phyloP scores from a whole-genome alignment of 1,140 invertebrate species.

The Polypedilum vanderplanki region DNA sequence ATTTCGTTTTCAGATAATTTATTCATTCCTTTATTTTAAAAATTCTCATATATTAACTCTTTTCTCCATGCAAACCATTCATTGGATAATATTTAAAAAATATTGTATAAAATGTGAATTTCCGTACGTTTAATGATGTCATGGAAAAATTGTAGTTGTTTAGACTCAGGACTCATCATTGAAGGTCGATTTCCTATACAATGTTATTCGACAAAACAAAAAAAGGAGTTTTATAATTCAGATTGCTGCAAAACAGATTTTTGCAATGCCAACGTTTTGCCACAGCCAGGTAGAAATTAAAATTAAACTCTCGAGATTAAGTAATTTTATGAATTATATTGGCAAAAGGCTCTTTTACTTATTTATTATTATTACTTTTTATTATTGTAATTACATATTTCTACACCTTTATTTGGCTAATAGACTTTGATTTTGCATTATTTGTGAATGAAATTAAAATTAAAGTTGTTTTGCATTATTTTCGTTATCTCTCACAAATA shows the following conservation, averaged over 20 bases:
- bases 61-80: not conserved
- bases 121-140: not conserved
- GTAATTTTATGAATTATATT: not conserved
- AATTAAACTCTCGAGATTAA: not conserved
- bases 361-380: not conserved
- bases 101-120: not conserved
- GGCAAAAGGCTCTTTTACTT: not conserved
- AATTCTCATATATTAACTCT: conserved; percentile 11
- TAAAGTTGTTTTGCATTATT: not conserved
- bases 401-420: not conserved
- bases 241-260: conserved; percentile 42
- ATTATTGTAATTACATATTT: not conserved
- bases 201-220: conserved; percentile 39
- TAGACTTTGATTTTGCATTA: conserved; percentile 2
- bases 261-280: conserved; percentile 41
- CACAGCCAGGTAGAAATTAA: conserved; percentile 17
- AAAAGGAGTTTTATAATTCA: conserved; percentile 38
- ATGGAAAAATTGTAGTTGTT: conserved; percentile 5
- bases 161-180: conserved; percentile 17
- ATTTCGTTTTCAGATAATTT: not conserved
- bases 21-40: conserved; percentile 10
- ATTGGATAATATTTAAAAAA: not conserved
- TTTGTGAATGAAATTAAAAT: not conserved
- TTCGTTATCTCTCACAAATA: conserved; percentile 8
- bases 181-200: conserved; percentile 36